These are phyloP conservation scores for Chrysotoxum bicinctum DNA, from an alignment of 2,888 invertebrate species.

Conservation along the genomic window DNA sequence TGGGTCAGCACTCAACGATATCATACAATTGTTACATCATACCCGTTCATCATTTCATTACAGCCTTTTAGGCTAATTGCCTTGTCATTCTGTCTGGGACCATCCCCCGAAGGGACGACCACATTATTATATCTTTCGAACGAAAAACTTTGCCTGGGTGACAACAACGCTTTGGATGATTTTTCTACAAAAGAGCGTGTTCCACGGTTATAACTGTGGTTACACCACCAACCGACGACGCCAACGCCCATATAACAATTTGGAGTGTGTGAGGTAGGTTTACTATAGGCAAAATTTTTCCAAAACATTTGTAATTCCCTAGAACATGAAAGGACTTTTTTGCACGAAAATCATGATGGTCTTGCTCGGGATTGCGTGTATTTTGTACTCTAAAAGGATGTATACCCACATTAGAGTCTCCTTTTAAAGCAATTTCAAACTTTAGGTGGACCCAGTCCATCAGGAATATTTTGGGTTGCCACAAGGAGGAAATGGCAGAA, in stretches of 20 bases:
- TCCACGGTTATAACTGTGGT: constrained; percentile 45
- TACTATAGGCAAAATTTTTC: constrained; percentile 19
- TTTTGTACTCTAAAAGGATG: background rate
- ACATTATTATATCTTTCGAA: background rate
- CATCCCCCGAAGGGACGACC: constrained; percentile 19
- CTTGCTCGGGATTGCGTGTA: background rate
- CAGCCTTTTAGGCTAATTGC: constrained; percentile 68
- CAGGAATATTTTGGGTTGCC: constrained; percentile 6
- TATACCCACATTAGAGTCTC: constrained; percentile 24
- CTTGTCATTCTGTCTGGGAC: constrained; percentile 46
- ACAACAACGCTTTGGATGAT: constrained; percentile 36
- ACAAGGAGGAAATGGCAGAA: background rate
- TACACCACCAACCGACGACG: constrained; percentile 32
- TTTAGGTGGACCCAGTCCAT: constrained; percentile 11
- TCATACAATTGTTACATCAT: constrained; percentile 40
- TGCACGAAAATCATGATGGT: constrained; percentile 26
- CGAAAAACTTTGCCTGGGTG: constrained; percentile 23
- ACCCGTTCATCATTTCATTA: constrained; percentile 59
- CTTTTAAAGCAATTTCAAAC: background rate
- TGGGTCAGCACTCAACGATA: constrained; percentile 40
- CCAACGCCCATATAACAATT: constrained; percentile 19
- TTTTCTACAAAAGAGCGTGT: constrained; percentile 50
- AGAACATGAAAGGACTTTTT: constrained; percentile 32
- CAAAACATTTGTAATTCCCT: constrained; percentile 55
- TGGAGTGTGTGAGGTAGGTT: background rate